Conservation (phyloP, 2,113 vertebrate species). For the Cochlearius cochlearius region DNA sequence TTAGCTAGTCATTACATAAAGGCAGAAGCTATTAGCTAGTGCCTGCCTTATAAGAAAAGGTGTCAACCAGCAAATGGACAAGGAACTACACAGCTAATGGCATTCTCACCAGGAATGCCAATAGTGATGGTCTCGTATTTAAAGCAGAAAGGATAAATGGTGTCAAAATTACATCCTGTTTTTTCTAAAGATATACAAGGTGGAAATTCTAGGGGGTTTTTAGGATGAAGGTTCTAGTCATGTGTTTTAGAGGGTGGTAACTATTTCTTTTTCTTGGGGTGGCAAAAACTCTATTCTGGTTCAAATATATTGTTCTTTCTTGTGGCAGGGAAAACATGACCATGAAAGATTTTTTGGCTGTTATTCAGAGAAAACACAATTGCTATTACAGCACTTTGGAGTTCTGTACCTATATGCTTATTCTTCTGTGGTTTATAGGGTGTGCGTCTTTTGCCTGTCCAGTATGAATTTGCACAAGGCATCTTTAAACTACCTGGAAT, state of each 20-base stretch:
- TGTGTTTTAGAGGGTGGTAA: background rate
- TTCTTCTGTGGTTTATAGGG: background rate
- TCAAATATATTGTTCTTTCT: background rate
- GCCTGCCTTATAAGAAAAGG: background rate
- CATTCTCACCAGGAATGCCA: background rate
- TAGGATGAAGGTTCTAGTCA: background rate
- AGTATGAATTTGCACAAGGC: background rate
- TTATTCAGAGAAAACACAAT: background rate
- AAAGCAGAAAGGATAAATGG: background rate
- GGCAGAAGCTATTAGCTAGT: background rate
- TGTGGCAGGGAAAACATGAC: background rate
- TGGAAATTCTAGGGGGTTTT: background rate
- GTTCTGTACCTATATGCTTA: background rate
- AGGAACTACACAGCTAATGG: background rate
- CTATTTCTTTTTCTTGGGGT: background rate
- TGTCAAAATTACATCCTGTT: background rate
- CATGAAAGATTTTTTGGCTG: background rate
- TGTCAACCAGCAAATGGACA: background rate
- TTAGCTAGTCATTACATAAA: background rate
- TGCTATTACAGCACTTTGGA: background rate
- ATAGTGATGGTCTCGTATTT: background rate
- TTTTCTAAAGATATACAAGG: background rate
- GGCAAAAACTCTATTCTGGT: background rate
- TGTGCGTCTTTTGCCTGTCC: background rate
- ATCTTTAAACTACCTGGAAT: background rate